Evolutionary conservation across 2,888 invertebrate species (phyloP), one percentile per base, ranked within the genome.

Genomic region (Timandra comae): DNA sequence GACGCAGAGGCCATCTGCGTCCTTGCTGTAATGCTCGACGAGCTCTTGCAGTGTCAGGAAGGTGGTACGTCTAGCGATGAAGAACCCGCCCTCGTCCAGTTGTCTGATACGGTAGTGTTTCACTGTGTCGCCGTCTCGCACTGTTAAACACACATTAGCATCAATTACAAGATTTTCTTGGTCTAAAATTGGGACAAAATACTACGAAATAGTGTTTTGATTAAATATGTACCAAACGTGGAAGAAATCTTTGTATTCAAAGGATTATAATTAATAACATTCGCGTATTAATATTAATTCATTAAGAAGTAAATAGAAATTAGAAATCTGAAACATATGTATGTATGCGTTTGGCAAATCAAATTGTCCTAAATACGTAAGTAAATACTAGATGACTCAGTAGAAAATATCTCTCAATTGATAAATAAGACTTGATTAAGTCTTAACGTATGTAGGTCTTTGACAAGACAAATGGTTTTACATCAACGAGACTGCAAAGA

Each of bases 101-200:
- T 99, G 99, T 58, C 99, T 90, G 76, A 99, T 99, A 69, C 99
- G 92, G 87, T 99, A 99, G 86, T 99, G 99, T 75, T 99, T 99
- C 42, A 99, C 99, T 29, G 98, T 98, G 80, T 99, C 99, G 46
- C 98, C 98, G 86, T 99, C 99, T 53, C 99, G 92, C 50, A 99
- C 99, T 97, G 85, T 11, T 7, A 3, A 24, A 24, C 11, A 24
- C n/a, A n/a, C n/a, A n/a, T n/a, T n/a, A n/a, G n/a, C n/a, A n/a
- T n/a, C n/a, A n/a, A n/a, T n/a, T n/a, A n/a, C n/a, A n/a, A n/a
- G n/a, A n/a, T n/a, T n/a, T n/a, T n/a, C n/a, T n/a, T n/a, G n/a
- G n/a, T n/a, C n/a, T n/a, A n/a, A n/a, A n/a, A n/a, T n/a, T n/a
- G n/a, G n/a, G n/a, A n/a, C n/a, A n/a, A n/a, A n/a, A n/a, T n/a